Evolutionary conservation across 1,140 invertebrate species (phyloP).

Genomic region (Muscidifurax raptorellus): DNA sequence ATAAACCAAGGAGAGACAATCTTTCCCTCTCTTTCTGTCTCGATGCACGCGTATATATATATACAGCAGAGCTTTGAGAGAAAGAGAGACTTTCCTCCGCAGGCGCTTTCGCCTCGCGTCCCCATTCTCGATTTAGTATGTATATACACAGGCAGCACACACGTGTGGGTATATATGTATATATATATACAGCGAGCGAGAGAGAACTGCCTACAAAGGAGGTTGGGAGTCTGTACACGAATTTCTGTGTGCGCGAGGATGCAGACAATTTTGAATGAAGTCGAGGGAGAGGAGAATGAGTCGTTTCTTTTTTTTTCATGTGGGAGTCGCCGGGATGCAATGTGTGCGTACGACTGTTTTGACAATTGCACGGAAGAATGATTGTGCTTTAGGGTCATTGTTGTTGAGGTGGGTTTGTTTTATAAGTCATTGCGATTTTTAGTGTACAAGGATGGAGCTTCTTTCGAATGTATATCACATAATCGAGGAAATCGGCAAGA

Average conservation of each 20-base stretch:
- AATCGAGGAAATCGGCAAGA: too few species aligned
- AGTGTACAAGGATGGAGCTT: too few species aligned
- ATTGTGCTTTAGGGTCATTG: too few species aligned
- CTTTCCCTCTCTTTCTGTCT: conserved; percentile 9
- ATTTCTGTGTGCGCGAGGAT: background rate
- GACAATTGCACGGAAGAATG: too few species aligned
- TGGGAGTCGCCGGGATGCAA: too few species aligned
- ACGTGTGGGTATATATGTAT: background rate
- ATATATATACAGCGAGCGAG: background rate
- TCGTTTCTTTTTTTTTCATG: background rate
- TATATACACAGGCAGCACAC: background rate
- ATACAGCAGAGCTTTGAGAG: background rate
- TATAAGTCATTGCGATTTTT: too few species aligned
- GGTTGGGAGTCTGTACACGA: background rate
- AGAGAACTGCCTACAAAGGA: background rate
- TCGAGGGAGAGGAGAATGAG: background rate
- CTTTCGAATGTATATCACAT: too few species aligned
- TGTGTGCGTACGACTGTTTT: too few species aligned
- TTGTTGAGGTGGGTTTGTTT: too few species aligned
- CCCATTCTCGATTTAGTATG: conserved; percentile 23
- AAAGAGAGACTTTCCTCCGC: conserved; percentile 31
- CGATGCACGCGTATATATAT: background rate
- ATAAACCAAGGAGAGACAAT: background rate
- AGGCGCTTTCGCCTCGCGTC: conserved; percentile 41
- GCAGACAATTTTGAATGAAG: background rate